Conservation (phyloP, 2,888 invertebrate species). For the Gymnoscelis rufifasciata region DNA sequence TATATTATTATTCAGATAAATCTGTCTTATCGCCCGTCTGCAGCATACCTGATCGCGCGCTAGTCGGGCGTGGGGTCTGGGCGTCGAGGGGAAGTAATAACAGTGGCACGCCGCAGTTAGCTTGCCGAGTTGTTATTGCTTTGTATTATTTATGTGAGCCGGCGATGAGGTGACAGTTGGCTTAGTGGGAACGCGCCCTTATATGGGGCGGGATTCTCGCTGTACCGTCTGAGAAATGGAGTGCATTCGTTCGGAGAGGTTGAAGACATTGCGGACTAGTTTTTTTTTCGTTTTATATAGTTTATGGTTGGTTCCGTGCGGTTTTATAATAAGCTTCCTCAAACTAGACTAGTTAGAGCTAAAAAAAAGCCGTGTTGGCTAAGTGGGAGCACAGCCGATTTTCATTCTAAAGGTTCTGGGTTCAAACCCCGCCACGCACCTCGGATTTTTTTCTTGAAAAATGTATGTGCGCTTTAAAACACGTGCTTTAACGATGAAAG, state of each 20-base stretch:
- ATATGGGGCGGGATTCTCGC: slow-evolving; percentile 26
- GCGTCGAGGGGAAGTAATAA: slow-evolving; percentile 55
- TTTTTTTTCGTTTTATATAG: too few relatives aligned
- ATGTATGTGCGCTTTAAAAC: too few relatives aligned
- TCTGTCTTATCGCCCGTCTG: neutral
- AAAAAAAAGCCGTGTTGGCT: too few relatives aligned
- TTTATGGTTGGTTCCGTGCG: too few relatives aligned
- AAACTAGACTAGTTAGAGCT: too few relatives aligned
- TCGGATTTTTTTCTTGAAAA: too few relatives aligned
- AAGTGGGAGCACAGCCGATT: too few relatives aligned
- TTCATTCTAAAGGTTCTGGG: too few relatives aligned
- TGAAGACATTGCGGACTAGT: slow-evolving; percentile 3
- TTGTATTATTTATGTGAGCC: slow-evolving; percentile 68
- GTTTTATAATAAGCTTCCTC: too few relatives aligned
- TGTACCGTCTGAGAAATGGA: slow-evolving; percentile 24
- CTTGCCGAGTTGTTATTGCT: slow-evolving; percentile 65
- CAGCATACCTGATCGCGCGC: neutral
- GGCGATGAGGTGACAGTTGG: slow-evolving; percentile 54
- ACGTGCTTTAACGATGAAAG: too few relatives aligned
- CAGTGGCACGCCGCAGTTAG: slow-evolving; percentile 68
- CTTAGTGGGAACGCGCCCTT: slow-evolving; percentile 36
- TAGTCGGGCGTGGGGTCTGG: slow-evolving; percentile 16
- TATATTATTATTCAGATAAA: neutral
- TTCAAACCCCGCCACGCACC: too few relatives aligned
- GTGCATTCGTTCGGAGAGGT: slow-evolving; percentile 18